Evolutionary conservation across 2,888 invertebrate genomes (phyloP).

Genomic region (Lamproptera curius): DNA sequence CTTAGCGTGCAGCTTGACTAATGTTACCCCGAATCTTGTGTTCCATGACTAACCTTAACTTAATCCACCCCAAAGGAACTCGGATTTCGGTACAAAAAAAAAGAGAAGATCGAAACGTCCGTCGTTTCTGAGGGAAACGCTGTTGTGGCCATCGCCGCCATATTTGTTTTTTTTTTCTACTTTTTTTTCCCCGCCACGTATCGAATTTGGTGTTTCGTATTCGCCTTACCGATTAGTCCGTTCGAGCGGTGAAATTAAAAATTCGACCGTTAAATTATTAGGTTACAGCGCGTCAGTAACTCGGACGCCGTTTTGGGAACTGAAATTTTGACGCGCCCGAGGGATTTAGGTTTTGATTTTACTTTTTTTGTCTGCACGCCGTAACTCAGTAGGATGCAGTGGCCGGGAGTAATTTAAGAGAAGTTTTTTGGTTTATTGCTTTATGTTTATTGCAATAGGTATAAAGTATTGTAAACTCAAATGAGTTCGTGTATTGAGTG

Average conservation of each 20-base stretch:
- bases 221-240: conserved; percentile 42
- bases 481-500: too few species aligned
- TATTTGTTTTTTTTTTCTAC: conserved; percentile 41
- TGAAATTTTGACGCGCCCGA: conserved; percentile 3
- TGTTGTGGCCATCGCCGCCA: conserved; percentile 38
- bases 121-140: conserved; percentile 34
- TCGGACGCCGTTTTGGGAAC: conserved; percentile 7
- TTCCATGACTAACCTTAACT: conserved; percentile 3
- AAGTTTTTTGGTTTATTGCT: not conserved
- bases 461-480: too few species aligned
- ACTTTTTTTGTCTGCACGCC: not conserved
- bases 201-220: conserved; percentile 38
- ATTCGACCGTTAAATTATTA: conserved; percentile 19
- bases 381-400: not conserved
- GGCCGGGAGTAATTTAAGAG: not conserved
- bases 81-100: conserved; percentile 48
- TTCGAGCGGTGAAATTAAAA: conserved; percentile 20
- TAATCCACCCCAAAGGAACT: conserved; percentile 30
- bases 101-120: too few species aligned
- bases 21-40: not conserved
- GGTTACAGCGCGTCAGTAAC: conserved; percentile 14
- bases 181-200: conserved; percentile 41
- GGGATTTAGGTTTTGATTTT: not conserved
- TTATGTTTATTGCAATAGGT: too few species aligned
- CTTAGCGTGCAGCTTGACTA: not conserved